A percentile compares a stretch with the other conserved stretches of the same genome.
Evolutionary conservation across 2,113 vertebrate genomes (phyloP).

Genomic region (Callaeas wilsoni): DNA sequence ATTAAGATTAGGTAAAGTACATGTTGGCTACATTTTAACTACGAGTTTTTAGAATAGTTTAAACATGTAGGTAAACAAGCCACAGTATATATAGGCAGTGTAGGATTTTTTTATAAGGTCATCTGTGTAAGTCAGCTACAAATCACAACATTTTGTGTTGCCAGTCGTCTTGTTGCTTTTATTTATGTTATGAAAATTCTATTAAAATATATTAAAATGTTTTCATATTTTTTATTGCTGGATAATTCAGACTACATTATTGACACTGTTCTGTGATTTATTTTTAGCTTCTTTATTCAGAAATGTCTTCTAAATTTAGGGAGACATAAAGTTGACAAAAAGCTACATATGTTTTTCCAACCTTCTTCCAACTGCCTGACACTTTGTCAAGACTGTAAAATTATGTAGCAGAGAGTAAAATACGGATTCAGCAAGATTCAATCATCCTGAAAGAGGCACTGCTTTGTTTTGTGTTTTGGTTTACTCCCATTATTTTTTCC

Average conservation of each 20-base stretch:
- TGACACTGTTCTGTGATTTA: constrained; percentile 17
- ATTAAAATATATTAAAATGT: not conserved
- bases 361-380: not conserved
- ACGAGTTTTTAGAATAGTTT: not conserved
- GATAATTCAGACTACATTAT: constrained; percentile 5
- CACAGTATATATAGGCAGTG: not conserved
- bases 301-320: constrained; percentile 15
- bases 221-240: not conserved
- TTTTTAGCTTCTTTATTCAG: not conserved
- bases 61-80: constrained; percentile 28
- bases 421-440: constrained; percentile 7
- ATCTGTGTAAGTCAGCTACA: not conserved
- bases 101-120: not conserved
- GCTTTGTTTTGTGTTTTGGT: not conserved
- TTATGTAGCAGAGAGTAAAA: constrained; percentile 24
- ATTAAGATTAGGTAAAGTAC: constrained; percentile 51
- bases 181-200: constrained; percentile 2
- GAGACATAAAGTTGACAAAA: constrained; percentile 19
- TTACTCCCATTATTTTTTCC: not conserved
- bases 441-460: not conserved
- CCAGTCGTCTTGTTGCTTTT: not conserved
- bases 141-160: not conserved
- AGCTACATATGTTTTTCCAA: not conserved
- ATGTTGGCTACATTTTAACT: not conserved
- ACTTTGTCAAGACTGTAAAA: constrained; percentile 24